A percentile compares a stretch with the other conserved stretches of the same genome.
These are phyloP conservation scores for Parazoanthus darwini DNA, from an alignment of 92 coral and sea anemone genomes.

Conservation along the genomic window DNA sequence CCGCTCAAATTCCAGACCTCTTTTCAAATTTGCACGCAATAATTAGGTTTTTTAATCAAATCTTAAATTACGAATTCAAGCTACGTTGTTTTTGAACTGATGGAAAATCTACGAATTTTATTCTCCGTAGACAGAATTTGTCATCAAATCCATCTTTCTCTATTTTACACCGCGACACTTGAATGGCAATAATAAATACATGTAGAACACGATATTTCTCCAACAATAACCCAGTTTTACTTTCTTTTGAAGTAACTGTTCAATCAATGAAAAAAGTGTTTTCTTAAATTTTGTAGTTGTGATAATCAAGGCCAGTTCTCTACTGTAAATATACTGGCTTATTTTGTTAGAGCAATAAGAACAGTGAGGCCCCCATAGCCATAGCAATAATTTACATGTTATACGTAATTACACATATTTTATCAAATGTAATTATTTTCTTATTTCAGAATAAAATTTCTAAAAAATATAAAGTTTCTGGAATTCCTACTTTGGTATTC, in stretches of 20 bases:
- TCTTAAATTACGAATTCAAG: background rate
- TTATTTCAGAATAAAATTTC: constrained; percentile 74
- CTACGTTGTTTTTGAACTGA: background rate
- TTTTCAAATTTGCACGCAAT: background rate
- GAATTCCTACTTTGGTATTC: constrained; percentile 92
- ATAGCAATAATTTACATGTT: too few relatives aligned
- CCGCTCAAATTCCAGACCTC: background rate
- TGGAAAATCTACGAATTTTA: background rate
- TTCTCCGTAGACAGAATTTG: background rate
- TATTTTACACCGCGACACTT: background rate
- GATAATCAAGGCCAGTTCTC: too few relatives aligned
- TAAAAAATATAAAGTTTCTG: constrained; percentile 79
- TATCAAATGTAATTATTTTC: background rate
- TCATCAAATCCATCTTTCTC: background rate
- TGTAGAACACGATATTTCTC: too few relatives aligned
- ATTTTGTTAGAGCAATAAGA: too few relatives aligned
- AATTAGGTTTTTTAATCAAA: background rate
- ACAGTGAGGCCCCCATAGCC: too few relatives aligned
- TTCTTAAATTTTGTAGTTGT: background rate
- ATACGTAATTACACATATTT: background rate
- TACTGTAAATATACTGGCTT: too few relatives aligned
- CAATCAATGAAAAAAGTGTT: background rate
- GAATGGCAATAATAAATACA: background rate
- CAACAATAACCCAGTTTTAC: too few relatives aligned
- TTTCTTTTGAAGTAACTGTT: background rate